These are phyloP conservation scores for Pantherophis vulpinus DNA, from an alignment of 2,797 vertebrate genomes.

Conservation along the genomic window DNA sequence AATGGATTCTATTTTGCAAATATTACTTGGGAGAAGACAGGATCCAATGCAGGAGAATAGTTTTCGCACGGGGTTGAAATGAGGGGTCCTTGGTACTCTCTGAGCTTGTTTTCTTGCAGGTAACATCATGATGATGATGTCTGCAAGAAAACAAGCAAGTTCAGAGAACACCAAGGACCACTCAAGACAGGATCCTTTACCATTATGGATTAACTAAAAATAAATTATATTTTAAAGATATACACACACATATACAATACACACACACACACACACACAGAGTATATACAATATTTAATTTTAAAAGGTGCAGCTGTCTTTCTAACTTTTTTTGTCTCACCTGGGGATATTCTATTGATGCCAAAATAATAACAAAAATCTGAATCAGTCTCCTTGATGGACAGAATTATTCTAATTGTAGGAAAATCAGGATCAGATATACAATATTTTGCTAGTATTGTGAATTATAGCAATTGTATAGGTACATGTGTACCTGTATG, in stretches of 20 bases:
- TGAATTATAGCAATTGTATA: neutral
- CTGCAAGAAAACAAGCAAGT: too few relatives aligned
- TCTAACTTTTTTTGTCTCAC: neutral
- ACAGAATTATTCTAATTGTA: neutral
- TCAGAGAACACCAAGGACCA: too few relatives aligned
- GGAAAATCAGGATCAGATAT: neutral
- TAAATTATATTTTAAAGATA: neutral
- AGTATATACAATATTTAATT: neutral
- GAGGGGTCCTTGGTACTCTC: too few relatives aligned
- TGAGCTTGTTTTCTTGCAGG: too few relatives aligned
- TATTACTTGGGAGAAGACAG: neutral
- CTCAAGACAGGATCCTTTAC: neutral
- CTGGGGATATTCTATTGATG: neutral
- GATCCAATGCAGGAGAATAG: neutral
- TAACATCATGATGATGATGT: too few relatives aligned
- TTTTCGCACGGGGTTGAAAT: too few relatives aligned
- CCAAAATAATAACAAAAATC: neutral
- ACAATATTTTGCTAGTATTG: neutral
- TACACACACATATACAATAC: neutral
- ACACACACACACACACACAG: neutral
- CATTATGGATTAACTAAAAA: neutral
- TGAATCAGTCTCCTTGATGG: neutral
- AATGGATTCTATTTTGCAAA: neutral
- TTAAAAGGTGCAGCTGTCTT: neutral
- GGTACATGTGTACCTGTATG: neutral